Evolutionary conservation across 2,113 vertebrate genomes (phyloP), one percentile per base, ranked within the genome.

Genomic region (Mustela nigripes): DNA sequence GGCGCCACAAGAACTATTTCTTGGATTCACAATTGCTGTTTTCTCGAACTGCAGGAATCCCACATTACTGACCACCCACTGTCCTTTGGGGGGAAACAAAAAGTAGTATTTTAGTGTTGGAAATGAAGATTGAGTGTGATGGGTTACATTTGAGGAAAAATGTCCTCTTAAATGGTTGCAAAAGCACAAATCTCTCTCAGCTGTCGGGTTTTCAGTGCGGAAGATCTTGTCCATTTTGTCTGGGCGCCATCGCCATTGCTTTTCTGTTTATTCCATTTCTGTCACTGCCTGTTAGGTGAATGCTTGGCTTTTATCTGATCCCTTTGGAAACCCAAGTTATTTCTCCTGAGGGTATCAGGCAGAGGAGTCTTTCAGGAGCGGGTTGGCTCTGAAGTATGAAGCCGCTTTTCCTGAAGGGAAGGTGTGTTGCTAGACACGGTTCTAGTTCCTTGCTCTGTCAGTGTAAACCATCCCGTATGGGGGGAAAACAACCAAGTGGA

Each of bases 231-330:
- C 94, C 71, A 28, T 93, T 84, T 26, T 69, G 21, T 42, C 87
- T 83, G 92, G 79, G 60, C 93, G 60, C 90, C 26, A 53, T 58
- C 74, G 78, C 90, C 95, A 16, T 63, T 21, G 11, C 60, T 89
- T 74, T 88, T 97, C 42, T 28, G 0, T 71, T 96, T 95, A 94
- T 73, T 79, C 78, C 91, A 3, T 80, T 92, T 39, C 69, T 95
- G 65, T 90, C 95, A 63, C 53, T 48, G 80, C 92, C 74, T 85
- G 56, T 97, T 95, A 79, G 78, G 93, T 65, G 89, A 82, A 48
- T 78, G 73, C 26, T 50, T 92, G 90, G 88, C 91, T 97, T 97
- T 94, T 65, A 85, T 85, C 94, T 97, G 86, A 95, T 97, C 42
- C 79, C 87, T 96, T 83, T 58, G 62, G 94, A 96, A 96, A 97